These are phyloP conservation scores for Cosmopolites sordidus DNA, from an alignment of 2,888 invertebrate genomes.

Conservation along the genomic window DNA sequence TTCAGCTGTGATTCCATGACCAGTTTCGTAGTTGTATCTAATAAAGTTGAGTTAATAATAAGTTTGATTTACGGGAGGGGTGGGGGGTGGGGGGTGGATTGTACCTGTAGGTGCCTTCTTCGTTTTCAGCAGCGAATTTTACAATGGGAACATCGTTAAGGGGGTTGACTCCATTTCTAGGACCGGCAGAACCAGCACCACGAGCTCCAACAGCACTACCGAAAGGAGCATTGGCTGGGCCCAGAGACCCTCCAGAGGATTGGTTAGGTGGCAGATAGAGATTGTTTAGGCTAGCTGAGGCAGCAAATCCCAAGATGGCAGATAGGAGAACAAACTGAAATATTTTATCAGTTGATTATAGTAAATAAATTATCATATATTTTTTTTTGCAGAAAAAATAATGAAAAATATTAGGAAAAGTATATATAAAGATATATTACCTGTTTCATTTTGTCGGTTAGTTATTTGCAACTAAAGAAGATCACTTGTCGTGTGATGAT, in stretches of 20 bases:
- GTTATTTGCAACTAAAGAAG: slow-evolving; percentile 4
- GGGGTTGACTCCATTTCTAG: background rate
- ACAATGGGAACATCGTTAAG: slow-evolving; percentile 31
- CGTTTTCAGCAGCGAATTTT: slow-evolving; percentile 36
- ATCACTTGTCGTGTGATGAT: slow-evolving; percentile 3
- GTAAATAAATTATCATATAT: no score
- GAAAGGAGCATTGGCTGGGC: background rate
- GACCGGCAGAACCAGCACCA: background rate
- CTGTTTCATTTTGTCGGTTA: slow-evolving; percentile 3
- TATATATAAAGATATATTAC: no score
- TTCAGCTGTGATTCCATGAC: slow-evolving; percentile 51
- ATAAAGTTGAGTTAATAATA: no score
- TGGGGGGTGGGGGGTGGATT: no score
- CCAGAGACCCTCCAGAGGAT: background rate
- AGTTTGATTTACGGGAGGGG: background rate
- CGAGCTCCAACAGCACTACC: slow-evolving; percentile 24
- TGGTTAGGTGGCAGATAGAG: background rate
- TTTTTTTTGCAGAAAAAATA: no score
- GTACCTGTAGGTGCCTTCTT: slow-evolving; percentile 38
- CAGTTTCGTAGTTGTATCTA: slow-evolving; percentile 50
- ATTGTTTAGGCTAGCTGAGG: slow-evolving; percentile 13
- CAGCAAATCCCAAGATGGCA: slow-evolving; percentile 31
- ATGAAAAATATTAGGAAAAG: background rate
- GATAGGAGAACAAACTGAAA: slow-evolving; percentile 28
- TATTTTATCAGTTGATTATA: background rate